phyloP scores from a whole-genome alignment of 2,113 vertebrate genomes.

The Nettapus auritus region DNA sequence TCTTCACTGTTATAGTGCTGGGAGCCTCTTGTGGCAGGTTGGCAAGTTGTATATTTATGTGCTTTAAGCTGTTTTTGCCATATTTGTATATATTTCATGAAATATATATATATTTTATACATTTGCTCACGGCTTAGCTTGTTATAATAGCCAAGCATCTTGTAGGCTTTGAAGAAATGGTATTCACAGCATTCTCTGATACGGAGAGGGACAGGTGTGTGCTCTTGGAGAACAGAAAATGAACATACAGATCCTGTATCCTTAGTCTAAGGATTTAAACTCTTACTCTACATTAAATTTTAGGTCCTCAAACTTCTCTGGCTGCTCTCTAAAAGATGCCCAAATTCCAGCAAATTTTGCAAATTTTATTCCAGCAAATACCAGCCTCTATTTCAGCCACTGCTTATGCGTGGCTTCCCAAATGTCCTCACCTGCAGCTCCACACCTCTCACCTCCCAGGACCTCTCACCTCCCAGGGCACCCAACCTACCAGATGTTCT shows the following conservation, averaged over 20 bases:
- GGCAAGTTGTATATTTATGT: neutral
- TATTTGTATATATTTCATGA: neutral
- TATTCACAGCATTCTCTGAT: rapidly evolving
- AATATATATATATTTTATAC: neutral
- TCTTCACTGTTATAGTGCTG: neutral
- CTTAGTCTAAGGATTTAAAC: neutral
- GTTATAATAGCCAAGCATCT: neutral
- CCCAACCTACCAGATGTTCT: neutral
- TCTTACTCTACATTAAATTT: neutral
- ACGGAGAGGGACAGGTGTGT: neutral
- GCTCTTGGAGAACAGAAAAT: neutral
- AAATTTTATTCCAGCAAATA: neutral
- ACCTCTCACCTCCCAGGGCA: neutral
- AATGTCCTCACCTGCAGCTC: neutral
- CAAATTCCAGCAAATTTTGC: neutral
- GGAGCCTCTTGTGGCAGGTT: neutral
- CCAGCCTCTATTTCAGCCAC: neutral
- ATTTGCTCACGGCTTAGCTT: neutral
- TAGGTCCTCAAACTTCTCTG: neutral
- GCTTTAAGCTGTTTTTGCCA: neutral
- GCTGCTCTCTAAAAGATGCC: neutral
- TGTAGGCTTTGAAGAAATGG: neutral
- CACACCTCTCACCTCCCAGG: neutral
- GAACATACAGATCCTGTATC: neutral
- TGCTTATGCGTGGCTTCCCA: neutral